phyloP scores from a whole-genome alignment of 2,797 vertebrate species.

The Picus viridis region DNA sequence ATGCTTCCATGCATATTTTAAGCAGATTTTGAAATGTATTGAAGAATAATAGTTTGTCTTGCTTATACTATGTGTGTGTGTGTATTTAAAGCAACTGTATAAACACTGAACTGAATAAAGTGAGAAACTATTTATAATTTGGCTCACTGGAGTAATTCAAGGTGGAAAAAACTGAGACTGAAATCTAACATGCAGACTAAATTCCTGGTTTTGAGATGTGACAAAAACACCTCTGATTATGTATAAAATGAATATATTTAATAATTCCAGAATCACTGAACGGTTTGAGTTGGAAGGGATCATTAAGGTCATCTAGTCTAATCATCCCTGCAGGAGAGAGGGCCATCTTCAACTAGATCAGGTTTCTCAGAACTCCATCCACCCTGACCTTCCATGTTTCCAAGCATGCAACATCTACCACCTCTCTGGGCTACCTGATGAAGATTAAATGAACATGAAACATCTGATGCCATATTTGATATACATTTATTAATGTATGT shows the following conservation, averaged over 20 bases:
- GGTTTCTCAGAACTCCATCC: not conserved
- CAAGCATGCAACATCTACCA: not conserved
- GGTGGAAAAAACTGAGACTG: not conserved
- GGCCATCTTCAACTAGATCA: not conserved
- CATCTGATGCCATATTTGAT: not conserved
- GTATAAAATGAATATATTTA: not conserved
- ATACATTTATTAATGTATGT: not conserved
- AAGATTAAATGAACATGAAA: not conserved
- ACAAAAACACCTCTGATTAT: not conserved
- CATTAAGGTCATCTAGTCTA: not conserved
- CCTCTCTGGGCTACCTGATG: not conserved
- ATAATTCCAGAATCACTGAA: not conserved
- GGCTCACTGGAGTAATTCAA: constrained; percentile 61
- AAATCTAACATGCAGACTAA: not conserved
- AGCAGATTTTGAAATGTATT: constrained; percentile 43
- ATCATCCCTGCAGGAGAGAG: too few species aligned
- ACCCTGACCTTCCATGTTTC: not conserved
- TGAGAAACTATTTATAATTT: constrained; percentile 71
- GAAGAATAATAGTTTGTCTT: constrained; percentile 57
- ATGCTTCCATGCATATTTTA: constrained; percentile 34
- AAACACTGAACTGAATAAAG: constrained; percentile 73
- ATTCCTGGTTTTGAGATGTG: constrained; percentile 17
- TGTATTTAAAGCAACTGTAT: constrained; percentile 59
- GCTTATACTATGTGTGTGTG: not conserved
- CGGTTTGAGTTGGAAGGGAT: accelerated